Evolutionary conservation across 2,797 vertebrate genomes (phyloP), one percentile per base, ranked within the genome.

Genomic region (Xenentodon cancila): DNA sequence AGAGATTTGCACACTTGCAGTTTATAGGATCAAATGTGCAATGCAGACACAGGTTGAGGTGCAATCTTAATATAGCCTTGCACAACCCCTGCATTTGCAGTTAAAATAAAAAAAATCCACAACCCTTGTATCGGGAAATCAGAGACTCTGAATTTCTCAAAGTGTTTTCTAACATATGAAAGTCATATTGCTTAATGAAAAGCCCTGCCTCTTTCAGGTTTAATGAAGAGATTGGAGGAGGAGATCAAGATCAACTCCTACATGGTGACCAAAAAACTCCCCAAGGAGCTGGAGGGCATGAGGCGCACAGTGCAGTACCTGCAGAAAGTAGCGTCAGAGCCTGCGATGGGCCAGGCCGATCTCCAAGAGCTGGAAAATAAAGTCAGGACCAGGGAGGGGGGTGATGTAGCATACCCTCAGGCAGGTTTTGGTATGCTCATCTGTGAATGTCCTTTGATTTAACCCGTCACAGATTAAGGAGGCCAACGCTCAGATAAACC

Each of bases 161-260:
- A 22, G 25, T 22, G 19, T 5, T 43, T 43, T 47, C 17, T 13
- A 16, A 13, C 34, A 37, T 11, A 37, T 12, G 49, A 21, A 48
- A 20, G 42, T 58, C 42, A 64, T 12, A 52, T 27, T 13, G 21
- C 46, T 50, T 54, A 37, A 58, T 50, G 30, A 48, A 54, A 68
- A 32, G 4, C 7, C 44, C 27, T 46, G 17, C 71, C 11, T 68
- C 1, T 59, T 55, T 65, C 79, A 99, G 97, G 94, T 79, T 89
- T 99, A 86, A 94, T 97, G 94, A 98, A 96, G 90, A 94, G 96
- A 79, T 92, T 99, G 11, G 96, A 98, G 79, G 96, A 97, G 80
- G 97, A 99, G 89, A 94, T 96, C 56, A 97, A 97, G 90, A 96
- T 97, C 86, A 98, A 96, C 88, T 93, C 95, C 20, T 99, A 98